Evolutionary conservation across 2,113 vertebrate genomes (phyloP), one percentile per base, ranked within the genome.

Genomic region (Zingel zingel): DNA sequence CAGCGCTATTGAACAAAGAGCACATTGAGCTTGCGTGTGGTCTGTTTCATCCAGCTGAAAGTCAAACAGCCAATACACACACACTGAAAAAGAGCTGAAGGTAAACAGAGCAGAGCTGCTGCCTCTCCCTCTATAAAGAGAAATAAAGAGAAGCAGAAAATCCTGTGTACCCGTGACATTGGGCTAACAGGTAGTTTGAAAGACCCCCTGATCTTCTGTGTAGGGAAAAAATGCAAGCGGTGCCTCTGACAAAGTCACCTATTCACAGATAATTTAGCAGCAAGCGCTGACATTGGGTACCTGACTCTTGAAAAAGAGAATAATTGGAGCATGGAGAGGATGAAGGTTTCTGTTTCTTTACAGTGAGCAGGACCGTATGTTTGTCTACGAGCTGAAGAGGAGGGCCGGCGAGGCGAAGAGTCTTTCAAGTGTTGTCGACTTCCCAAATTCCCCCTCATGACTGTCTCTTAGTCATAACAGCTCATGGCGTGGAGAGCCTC

Each of bases 41-140:
- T 12, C 57, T 62, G 69, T 83, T 62, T 76, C 39, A 57, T 80
- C 54, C 36, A n/a, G 54, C 76, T 51, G n/a, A 57, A 86, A 72
- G 77, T 78, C 75, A 66, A 77, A 65, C 74, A 65, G 33, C 4
- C 69, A 0, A 50, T 58, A 4, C n/a, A 4, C 1, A 11, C 51
- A 57, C 23, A 56, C 3, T 19, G 18, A 16, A 23, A 23, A 11
- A 30, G 36, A 72, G 77, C 77, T 36, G 77, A 1, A 65, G 36
- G 58, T 56, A 56, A 77, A 77, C 63, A 58, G 30, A 59, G 45
- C n/a, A 19, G 30, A 59, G 56, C 53, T 23, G 54, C 63, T 59
- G 54, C 45, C 75, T 48, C 19, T 14, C 18, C 8, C n/a, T 39
- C 72, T 43, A 43, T 43, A 2, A 43, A 43, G 39, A 43, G 13